A percentile compares a stretch with the other conserved stretches of the same genome.
Conservation (phyloP, 92 coral and sea anemone genomes). For the Siderastrea siderea region DNA sequence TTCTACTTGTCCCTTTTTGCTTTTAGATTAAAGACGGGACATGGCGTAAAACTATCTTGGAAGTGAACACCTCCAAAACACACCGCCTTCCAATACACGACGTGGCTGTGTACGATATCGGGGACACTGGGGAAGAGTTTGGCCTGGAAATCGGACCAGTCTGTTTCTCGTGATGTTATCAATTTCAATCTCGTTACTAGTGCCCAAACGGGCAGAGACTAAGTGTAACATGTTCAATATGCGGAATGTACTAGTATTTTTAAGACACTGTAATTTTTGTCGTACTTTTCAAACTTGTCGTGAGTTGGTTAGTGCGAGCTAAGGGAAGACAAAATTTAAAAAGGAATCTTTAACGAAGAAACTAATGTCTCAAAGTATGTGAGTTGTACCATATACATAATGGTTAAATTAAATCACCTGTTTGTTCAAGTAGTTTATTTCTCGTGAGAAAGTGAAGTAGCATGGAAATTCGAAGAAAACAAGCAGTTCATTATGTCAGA, state of each 20-base stretch:
- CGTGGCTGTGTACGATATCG: constrained; percentile 60
- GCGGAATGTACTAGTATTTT: neutral
- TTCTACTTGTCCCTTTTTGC: neutral
- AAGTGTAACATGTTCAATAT: too few species aligned
- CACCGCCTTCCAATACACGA: constrained; percentile 57
- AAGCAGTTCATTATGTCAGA: too few species aligned
- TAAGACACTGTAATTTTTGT: neutral
- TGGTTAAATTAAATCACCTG: too few species aligned
- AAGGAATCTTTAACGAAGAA: too few species aligned
- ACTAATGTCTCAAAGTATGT: too few species aligned
- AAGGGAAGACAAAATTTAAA: too few species aligned
- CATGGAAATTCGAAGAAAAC: too few species aligned
- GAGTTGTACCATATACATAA: too few species aligned
- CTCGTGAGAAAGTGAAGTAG: too few species aligned
- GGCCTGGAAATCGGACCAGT: constrained; percentile 62
- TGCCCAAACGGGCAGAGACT: neutral
- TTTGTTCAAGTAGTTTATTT: too few species aligned
- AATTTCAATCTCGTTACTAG: neutral
- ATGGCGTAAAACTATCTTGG: constrained; percentile 56
- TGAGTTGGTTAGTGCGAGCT: neutral
- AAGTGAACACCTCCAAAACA: constrained; percentile 53
- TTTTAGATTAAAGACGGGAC: constrained; percentile 53
- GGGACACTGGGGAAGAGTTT: constrained; percentile 61
- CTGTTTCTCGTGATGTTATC: constrained; percentile 30
- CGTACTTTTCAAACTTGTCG: neutral